Conservation (phyloP, 1,140 invertebrate genomes). For the Drosophila varians region DNA sequence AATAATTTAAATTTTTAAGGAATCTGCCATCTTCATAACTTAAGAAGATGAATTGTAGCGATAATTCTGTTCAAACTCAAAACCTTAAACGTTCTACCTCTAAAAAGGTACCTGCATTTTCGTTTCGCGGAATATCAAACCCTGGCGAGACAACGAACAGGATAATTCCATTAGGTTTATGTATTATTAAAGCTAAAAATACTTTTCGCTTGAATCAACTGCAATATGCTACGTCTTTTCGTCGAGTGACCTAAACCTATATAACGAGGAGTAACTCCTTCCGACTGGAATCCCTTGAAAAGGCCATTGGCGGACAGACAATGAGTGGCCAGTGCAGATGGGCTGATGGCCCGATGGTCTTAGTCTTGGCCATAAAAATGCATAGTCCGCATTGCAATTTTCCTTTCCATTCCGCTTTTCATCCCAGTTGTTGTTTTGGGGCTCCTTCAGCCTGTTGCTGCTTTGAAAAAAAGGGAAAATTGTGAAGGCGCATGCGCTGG, state of each 20-base stretch:
- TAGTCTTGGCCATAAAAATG: slow-evolving; percentile 64
- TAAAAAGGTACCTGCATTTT: too few species aligned
- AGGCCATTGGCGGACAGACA: slow-evolving; percentile 37
- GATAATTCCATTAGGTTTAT: too few species aligned
- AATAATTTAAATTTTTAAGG: too few species aligned
- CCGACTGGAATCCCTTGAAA: not conserved
- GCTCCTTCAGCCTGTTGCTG: slow-evolving; percentile 67
- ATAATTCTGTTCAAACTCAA: too few species aligned
- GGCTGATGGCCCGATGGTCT: slow-evolving; percentile 30
- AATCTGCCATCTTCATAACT: too few species aligned
- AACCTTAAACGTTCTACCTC: too few species aligned
- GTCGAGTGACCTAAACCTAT: slow-evolving; percentile 4
- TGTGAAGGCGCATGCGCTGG: slow-evolving; percentile 61
- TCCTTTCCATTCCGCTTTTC: slow-evolving; percentile 6
- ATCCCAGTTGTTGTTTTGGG: slow-evolving; percentile 3
- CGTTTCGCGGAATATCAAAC: too few species aligned
- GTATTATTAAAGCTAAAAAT: too few species aligned
- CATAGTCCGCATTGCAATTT: slow-evolving; percentile 55
- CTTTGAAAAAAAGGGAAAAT: slow-evolving; percentile 15
- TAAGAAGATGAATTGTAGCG: too few species aligned
- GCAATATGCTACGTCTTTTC: not conserved
- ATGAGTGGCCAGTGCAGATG: slow-evolving; percentile 49
- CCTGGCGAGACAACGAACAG: too few species aligned
- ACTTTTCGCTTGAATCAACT: not conserved
- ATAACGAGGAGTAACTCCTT: slow-evolving; percentile 3